These are phyloP conservation scores for Electrona antarctica DNA, from an alignment of 2,113 vertebrate species.

Conservation along the genomic window DNA sequence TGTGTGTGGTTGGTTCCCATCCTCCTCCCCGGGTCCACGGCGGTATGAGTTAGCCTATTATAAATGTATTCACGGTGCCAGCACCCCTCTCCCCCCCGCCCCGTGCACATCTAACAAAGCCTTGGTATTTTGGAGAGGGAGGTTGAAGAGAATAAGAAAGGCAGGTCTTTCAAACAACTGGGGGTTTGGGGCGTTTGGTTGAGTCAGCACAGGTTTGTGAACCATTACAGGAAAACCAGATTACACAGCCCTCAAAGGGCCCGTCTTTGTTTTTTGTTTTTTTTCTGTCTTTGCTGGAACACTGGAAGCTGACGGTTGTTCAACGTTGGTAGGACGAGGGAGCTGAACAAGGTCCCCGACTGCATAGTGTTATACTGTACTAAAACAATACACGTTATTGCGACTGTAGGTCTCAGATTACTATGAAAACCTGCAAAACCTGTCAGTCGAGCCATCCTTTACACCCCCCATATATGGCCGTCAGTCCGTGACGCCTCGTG, in stretches of 20 bases:
- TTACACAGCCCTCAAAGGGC: slow-evolving; percentile 47
- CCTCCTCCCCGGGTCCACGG: background rate
- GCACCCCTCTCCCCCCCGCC: background rate
- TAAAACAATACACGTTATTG: too few species aligned
- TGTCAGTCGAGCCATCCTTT: too few species aligned
- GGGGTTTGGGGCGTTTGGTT: background rate
- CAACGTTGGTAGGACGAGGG: too few species aligned
- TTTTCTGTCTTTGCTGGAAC: too few species aligned
- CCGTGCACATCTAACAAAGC: slow-evolving; percentile 26
- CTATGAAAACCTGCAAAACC: too few species aligned
- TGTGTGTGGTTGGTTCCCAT: background rate
- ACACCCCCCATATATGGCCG: too few species aligned
- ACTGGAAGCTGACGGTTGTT: slow-evolving; percentile 9
- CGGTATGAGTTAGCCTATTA: too few species aligned
- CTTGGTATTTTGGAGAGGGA: slow-evolving; percentile 58
- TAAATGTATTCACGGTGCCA: too few species aligned
- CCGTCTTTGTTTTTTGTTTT: slow-evolving; percentile 11
- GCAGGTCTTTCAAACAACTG: slow-evolving; percentile 12
- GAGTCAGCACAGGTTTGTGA: slow-evolving; percentile 34
- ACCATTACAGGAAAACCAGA: slow-evolving; percentile 35
- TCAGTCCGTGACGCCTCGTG: too few species aligned
- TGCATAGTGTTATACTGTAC: too few species aligned
- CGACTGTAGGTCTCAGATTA: too few species aligned
- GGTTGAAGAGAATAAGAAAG: slow-evolving; percentile 56
- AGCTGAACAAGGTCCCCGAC: too few species aligned